Base-by-base conservation (phyloP, 2,113 vertebrate species). In the Gulo gulo region DNA sequence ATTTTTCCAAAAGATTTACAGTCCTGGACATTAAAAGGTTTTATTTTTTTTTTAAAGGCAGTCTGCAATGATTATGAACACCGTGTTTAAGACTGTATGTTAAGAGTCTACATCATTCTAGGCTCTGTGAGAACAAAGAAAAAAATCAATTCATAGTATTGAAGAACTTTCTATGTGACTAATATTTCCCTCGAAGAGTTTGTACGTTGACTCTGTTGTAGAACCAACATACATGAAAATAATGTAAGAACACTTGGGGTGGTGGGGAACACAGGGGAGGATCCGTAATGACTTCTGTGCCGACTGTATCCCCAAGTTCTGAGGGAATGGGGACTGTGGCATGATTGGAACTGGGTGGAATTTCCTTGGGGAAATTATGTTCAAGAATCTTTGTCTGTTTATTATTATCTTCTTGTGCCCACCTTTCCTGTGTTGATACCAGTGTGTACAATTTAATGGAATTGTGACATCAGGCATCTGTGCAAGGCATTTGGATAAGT, bases 361-460 rank as follows among this genome's bases (percentile, higher is more conserved):
- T 47, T 95, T 97, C 82, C 85, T 94, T 20, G 45, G 95, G 61
- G 86, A 95, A 97, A 42, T 57, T 63, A n/a, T 95, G 55, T 26
- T 85, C 50, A 71, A 65, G 69, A 86, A 65, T 84, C n/a, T 50
- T 93, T 80, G 87, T 93, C 91, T 96, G 86, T 91, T 85, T 95
- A 31, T 84, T 67, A 87, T 88, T 91, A 76, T 86, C 74, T 92
- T 65, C 57, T 39, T 45, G 14, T 94, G 84, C 45, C 88, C 82
- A 85, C 93, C 88, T 95, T 97, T 97, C 94, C 93, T 97, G 87
- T 85, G 80, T 93, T 86, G 67, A 89, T 97, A 73, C n/a, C 50
- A 69, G 0, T 88, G 81, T 81, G 52, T 94, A 59, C 16, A 31
- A 90, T 74, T 63, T 55, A 93, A 59, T 91, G 42, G 36, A 69